Percentiles rank a stretch among this genome's conserved stretches.
phyloP scores from a whole-genome alignment of 2,888 invertebrate genomes.

The Zelleria hepariella region DNA sequence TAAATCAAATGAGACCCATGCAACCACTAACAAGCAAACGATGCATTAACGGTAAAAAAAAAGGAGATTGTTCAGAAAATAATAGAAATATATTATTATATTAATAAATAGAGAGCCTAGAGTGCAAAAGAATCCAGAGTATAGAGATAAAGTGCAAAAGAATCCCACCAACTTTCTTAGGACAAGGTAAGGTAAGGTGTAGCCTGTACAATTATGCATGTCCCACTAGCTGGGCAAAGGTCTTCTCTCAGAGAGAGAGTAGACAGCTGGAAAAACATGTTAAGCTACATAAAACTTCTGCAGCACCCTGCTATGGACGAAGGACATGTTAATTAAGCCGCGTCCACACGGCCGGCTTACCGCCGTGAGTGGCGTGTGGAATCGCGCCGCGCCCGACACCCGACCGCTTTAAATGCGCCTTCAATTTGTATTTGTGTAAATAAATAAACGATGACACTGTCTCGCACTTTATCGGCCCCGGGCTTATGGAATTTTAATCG shows the following conservation, averaged over 20 bases:
- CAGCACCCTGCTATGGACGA: slow-evolving; percentile 11
- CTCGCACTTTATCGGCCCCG: slow-evolving; percentile 1
- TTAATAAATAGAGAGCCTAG: too few species aligned
- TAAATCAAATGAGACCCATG: too few species aligned
- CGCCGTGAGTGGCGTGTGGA: slow-evolving; percentile 16
- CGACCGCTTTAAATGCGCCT: neutral
- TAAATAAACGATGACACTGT: slow-evolving; percentile 8
- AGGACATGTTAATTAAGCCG: slow-evolving; percentile 32
- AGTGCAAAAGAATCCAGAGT: too few species aligned
- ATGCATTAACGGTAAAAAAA: too few species aligned
- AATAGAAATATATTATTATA: too few species aligned
- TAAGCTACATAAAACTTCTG: neutral
- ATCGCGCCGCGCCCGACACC: slow-evolving; percentile 16
- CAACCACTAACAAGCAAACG: too few species aligned
- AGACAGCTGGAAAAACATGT: slow-evolving; percentile 8
- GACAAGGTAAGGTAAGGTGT: too few species aligned
- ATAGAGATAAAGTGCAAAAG: too few species aligned
- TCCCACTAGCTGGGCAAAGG: too few species aligned
- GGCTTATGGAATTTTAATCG: slow-evolving; percentile 4
- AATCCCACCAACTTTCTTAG: too few species aligned
- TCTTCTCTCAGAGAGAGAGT: neutral
- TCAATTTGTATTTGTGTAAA: slow-evolving; percentile 6
- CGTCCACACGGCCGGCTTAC: slow-evolving; percentile 22
- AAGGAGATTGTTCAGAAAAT: too few species aligned
- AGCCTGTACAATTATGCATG: too few species aligned